phyloP scores from a whole-genome alignment of 2,888 invertebrate genomes.

The Agrotis clavis region DNA sequence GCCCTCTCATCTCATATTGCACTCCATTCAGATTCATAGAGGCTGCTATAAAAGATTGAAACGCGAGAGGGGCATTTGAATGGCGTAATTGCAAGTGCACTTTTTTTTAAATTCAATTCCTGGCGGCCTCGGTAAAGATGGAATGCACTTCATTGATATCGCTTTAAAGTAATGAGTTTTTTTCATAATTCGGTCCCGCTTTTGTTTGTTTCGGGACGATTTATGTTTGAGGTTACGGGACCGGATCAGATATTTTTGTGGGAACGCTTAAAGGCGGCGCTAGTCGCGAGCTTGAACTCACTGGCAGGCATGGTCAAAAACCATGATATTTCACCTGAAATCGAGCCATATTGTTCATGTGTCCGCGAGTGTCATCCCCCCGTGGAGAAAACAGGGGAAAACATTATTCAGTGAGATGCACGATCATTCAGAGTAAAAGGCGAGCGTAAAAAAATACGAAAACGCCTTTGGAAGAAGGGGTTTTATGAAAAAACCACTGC shows the following conservation, averaged over 20 bases:
- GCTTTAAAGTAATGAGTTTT: constrained; percentile 84
- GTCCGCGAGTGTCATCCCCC: too few relatives aligned
- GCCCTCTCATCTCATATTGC: constrained; percentile 90
- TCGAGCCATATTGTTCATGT: too few relatives aligned
- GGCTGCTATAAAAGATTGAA: constrained; percentile 90
- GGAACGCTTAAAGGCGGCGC: too few relatives aligned
- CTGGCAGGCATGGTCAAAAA: too few relatives aligned
- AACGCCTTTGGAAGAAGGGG: too few relatives aligned
- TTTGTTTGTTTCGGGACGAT: constrained; percentile 60
- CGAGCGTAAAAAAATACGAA: too few relatives aligned
- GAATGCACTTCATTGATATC: constrained; percentile 90
- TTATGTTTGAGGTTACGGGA: constrained; percentile 45
- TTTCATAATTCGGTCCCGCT: constrained; percentile 67
- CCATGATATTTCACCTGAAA: too few relatives aligned
- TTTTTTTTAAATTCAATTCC: constrained; percentile 88
- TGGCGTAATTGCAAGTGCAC: constrained; percentile 90
- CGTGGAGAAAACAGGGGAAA: too few relatives aligned
- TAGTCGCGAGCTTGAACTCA: too few relatives aligned
- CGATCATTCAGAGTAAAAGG: too few relatives aligned
- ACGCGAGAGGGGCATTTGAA: constrained; percentile 90
- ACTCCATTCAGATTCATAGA: constrained; percentile 87
- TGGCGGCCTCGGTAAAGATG: constrained; percentile 88
- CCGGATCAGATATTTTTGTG: constrained; percentile 35
- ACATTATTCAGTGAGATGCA: too few relatives aligned
- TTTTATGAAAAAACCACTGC: too few relatives aligned